Evolutionary conservation across 2,888 invertebrate species (phyloP).

Genomic region (Carpatolechia fugitivella): DNA sequence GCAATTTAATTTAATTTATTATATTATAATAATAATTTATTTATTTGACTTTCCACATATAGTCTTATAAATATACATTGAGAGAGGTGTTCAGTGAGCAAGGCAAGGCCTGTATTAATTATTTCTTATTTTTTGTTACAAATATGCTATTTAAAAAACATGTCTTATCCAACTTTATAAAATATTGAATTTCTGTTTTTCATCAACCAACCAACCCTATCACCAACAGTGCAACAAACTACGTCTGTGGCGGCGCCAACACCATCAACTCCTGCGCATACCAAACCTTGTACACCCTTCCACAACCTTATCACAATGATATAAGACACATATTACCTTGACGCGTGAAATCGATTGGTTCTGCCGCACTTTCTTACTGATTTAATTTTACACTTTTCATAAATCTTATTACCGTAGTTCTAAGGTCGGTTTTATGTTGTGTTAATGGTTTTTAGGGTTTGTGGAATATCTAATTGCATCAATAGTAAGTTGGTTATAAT

Average conservation of each 20-base stretch:
- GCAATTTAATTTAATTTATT: too few species aligned
- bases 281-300: not conserved
- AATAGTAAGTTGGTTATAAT: conserved; percentile 36
- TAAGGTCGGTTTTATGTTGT: not conserved
- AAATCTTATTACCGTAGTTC: not conserved
- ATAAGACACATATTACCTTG: not conserved
- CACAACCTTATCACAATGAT: not conserved
- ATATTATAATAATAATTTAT: too few species aligned
- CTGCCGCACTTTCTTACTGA: conserved; percentile 24
- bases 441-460: conserved; percentile 12
- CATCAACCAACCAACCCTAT: not conserved
- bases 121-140: too few species aligned
- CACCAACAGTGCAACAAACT: conserved; percentile 7
- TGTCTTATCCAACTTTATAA: too few species aligned
- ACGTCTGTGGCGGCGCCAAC: conserved; percentile 2
- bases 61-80: too few species aligned
- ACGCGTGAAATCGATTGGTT: not conserved
- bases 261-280: conserved; percentile 2
- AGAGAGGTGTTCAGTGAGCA: too few species aligned
- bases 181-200: too few species aligned
- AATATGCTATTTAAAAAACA: too few species aligned
- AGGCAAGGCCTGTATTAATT: too few species aligned
- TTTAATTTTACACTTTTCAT: conserved; percentile 5
- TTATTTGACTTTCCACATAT: too few species aligned
- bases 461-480: conserved; percentile 34